Conservation (phyloP, 1,140 invertebrate genomes). For the Latrodectus geometricus region DNA sequence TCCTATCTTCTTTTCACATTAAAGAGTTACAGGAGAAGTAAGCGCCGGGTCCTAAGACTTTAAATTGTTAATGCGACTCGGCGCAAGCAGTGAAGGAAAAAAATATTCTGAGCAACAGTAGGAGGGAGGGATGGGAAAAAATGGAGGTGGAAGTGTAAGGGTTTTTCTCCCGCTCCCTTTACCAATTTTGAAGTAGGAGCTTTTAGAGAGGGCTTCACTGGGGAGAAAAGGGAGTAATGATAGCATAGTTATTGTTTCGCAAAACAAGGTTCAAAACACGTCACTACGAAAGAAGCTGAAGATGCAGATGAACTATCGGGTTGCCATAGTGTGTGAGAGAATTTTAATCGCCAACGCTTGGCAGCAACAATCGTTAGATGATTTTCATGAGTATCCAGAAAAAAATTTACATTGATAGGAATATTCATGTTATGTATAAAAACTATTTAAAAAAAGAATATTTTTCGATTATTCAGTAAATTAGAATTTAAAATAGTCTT, state of each 20-base stretch:
- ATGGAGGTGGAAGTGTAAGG: not conserved
- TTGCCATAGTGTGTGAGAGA: not conserved
- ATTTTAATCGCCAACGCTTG: slow-evolving; percentile 2
- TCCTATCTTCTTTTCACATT: slow-evolving; percentile 31
- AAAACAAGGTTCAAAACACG: slow-evolving; percentile 39
- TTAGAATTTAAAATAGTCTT: too few relatives aligned
- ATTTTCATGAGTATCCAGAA: too few relatives aligned
- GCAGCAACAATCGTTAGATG: too few relatives aligned
- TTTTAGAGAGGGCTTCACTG: slow-evolving; percentile 37
- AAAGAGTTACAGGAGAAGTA: slow-evolving; percentile 39
- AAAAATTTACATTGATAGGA: too few relatives aligned
- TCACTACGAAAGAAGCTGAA: slow-evolving; percentile 9
- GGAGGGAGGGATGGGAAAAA: not conserved
- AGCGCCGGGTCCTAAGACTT: slow-evolving; percentile 26
- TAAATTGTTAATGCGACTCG: slow-evolving; percentile 49
- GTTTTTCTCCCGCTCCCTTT: not conserved
- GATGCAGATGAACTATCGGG: slow-evolving; percentile 52
- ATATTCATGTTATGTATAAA: too few relatives aligned
- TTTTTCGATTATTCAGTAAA: too few relatives aligned
- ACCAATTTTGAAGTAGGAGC: not conserved
- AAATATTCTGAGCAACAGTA: not conserved
- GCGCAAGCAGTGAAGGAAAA: not conserved
- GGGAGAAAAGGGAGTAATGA: slow-evolving; percentile 44
- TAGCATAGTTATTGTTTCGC: slow-evolving; percentile 48
- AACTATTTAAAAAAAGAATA: too few relatives aligned